Conservation (phyloP, 2,797 vertebrate species). For the Corythornis leucogaster region DNA sequence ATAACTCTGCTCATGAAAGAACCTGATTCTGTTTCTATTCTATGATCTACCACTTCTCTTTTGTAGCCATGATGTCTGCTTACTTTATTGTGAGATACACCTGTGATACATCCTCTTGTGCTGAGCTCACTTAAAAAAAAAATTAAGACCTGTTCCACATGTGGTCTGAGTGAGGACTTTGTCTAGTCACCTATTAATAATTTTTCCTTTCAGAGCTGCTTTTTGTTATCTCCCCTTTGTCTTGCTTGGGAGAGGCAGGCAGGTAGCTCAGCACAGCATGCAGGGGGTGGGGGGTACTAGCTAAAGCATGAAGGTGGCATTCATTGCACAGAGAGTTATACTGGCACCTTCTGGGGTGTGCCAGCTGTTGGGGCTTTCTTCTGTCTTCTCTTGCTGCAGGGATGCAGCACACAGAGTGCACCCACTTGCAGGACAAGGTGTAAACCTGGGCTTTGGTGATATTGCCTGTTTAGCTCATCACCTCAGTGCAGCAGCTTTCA, state of each 20-base stretch:
- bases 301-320: background rate
- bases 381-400: constrained; percentile 73
- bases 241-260: background rate
- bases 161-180: background rate
- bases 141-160: background rate
- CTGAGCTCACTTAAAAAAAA: background rate
- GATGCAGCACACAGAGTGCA: constrained; percentile 97
- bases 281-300: background rate
- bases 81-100: background rate
- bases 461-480: constrained; percentile 87
- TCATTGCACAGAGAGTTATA: background rate
- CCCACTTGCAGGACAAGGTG: constrained; percentile 96
- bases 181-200: background rate
- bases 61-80: too few relatives aligned
- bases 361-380: background rate
- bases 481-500: constrained; percentile 92
- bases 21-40: too few relatives aligned
- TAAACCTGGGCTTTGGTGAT: constrained; percentile 97
- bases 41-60: too few relatives aligned
- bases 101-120: background rate
- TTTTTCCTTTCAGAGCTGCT: constrained; percentile 34
- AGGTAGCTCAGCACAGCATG: background rate
- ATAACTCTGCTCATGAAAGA: too few relatives aligned
- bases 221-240: constrained; percentile 14
- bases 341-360: background rate